phyloP scores from a whole-genome alignment of 2,113 vertebrate genomes.

The Zosterops borbonicus region DNA sequence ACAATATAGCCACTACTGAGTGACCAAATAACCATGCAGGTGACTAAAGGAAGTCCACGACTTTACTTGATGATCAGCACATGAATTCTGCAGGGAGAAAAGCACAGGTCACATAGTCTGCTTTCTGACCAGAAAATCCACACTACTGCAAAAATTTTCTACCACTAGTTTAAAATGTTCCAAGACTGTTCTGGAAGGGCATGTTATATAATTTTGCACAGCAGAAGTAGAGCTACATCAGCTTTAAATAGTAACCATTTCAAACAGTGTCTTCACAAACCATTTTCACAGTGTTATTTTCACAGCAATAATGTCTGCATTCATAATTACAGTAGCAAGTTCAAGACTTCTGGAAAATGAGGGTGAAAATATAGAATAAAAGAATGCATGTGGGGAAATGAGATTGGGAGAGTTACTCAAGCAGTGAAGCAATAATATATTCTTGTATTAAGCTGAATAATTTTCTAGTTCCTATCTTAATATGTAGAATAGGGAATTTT shows the following conservation, averaged over 20 bases:
- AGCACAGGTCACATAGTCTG: background rate
- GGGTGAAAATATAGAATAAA: conserved; percentile 63
- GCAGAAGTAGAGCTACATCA: conserved; percentile 16
- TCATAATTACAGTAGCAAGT: conserved; percentile 62
- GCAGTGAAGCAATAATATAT: conserved; percentile 30
- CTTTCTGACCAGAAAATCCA: background rate
- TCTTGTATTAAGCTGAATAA: conserved; percentile 46
- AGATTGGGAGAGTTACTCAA: conserved; percentile 18
- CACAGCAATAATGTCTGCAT: conserved; percentile 60
- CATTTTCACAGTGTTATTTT: conserved; percentile 44
- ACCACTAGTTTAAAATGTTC: background rate
- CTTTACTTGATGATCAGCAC: background rate
- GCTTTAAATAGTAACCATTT: conserved; percentile 47
- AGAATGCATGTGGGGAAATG: conserved; percentile 48
- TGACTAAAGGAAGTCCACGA: background rate
- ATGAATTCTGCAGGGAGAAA: background rate
- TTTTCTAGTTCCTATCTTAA: conserved; percentile 44
- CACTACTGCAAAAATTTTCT: background rate
- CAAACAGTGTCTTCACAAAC: conserved; percentile 22
- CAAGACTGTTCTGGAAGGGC: background rate
- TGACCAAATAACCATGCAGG: background rate
- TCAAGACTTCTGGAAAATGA: conserved; percentile 39
- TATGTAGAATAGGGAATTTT: conserved; percentile 48
- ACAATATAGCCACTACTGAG: background rate
- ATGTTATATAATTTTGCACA: background rate